A percentile compares a stretch with the other conserved stretches of the same genome.
These are phyloP conservation scores for Pheosia tremula DNA, from an alignment of 2,888 invertebrate species.

Conservation along the genomic window DNA sequence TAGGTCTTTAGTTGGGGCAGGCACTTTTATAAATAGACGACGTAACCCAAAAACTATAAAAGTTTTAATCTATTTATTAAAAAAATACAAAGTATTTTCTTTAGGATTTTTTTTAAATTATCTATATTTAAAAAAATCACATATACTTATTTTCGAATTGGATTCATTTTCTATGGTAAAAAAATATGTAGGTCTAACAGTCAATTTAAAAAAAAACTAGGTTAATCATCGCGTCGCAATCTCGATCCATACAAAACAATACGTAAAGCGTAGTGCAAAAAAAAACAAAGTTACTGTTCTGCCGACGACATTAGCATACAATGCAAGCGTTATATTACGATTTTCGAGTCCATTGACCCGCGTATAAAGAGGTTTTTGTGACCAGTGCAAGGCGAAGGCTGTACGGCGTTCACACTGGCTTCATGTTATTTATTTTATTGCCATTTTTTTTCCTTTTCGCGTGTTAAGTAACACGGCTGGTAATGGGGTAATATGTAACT, in stretches of 20 bases:
- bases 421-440: constrained; percentile 19
- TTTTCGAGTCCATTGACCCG: constrained; percentile 38
- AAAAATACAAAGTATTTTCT: no score
- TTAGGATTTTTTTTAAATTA: no score
- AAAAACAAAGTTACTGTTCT: constrained; percentile 25
- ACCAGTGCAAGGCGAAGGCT: constrained; percentile 40
- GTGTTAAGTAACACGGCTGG: background rate
- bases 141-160: no score
- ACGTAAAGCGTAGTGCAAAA: constrained; percentile 30
- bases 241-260: constrained; percentile 39
- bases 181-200: background rate
- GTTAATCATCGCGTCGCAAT: constrained; percentile 19
- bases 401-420: constrained; percentile 13
- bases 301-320: constrained; percentile 52
- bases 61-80: no score
- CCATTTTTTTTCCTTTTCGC: background rate
- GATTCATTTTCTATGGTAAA: no score
- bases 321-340: constrained; percentile 35
- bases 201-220: constrained; percentile 23
- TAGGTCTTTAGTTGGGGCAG: no score
- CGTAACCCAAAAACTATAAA: no score
- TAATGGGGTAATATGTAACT: background rate
- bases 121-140: no score
- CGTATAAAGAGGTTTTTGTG: constrained; percentile 31
- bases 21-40: no score